phyloP scores from a whole-genome alignment of 2,888 invertebrate genomes.

The Cataglyphis rosenhaueri region DNA sequence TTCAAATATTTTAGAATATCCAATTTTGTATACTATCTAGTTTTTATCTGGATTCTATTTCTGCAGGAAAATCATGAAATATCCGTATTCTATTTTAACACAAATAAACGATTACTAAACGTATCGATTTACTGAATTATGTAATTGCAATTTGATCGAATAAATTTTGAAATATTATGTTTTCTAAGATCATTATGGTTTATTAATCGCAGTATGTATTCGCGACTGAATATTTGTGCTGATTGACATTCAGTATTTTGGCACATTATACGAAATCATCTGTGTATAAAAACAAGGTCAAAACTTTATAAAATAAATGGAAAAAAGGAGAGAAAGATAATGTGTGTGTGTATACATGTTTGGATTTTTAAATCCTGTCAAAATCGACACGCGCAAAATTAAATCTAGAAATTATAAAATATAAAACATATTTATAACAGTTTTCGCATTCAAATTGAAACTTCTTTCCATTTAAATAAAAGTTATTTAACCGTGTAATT shows the following conservation, averaged over 20 bases:
- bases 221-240: not conserved
- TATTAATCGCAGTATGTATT: slow-evolving; percentile 11
- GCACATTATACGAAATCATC: not conserved
- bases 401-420: slow-evolving; percentile 8
- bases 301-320: slow-evolving; percentile 12
- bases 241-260: not conserved
- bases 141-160: slow-evolving; percentile 15
- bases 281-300: not conserved
- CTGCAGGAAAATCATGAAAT: not conserved
- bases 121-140: not conserved
- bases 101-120: not conserved
- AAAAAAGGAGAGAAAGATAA: too few relatives aligned
- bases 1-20: not conserved
- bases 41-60: not conserved
- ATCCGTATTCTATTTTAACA: not conserved
- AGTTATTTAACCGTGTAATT: slow-evolving; percentile 11
- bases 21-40: not conserved
- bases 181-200: slow-evolving; percentile 12
- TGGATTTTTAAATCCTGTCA: not conserved
- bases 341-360: not conserved
- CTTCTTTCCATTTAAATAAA: not conserved
- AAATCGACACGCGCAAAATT: not conserved
- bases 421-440: not conserved
- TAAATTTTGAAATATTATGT: not conserved
- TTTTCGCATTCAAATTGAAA: not conserved